A percentile compares a stretch with the other conserved stretches of the same genome.
These are phyloP conservation scores for Nesoenas mayeri DNA, from an alignment of 2,113 vertebrate species.

Conservation along the genomic window DNA sequence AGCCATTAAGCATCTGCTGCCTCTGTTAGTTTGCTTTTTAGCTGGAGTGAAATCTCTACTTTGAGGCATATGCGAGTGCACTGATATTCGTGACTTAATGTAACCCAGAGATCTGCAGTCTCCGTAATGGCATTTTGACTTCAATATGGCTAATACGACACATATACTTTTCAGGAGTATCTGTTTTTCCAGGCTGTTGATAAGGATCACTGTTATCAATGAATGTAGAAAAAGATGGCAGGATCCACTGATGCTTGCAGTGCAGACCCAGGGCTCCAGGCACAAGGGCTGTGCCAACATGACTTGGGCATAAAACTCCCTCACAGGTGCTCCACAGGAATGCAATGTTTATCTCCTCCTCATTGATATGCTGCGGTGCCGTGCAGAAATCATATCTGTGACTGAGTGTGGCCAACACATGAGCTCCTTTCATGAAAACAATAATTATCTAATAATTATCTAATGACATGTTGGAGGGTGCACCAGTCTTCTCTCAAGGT, in stretches of 20 bases:
- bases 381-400: neutral
- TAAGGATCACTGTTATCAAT: neutral
- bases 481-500: neutral
- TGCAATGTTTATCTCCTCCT: neutral
- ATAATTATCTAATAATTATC: neutral
- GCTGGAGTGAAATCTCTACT: neutral
- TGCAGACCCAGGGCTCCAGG: neutral
- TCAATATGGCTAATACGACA: neutral
- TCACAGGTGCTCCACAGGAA: neutral
- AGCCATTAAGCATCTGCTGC: constrained; percentile 69
- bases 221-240: neutral
- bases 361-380: accelerated
- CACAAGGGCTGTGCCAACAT: neutral
- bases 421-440: neutral
- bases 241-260: neutral
- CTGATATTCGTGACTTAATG: neutral
- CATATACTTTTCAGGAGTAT: neutral
- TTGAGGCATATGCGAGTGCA: neutral
- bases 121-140: neutral
- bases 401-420: neutral
- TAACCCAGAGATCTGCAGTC: neutral
- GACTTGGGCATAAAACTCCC: neutral
- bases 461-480: neutral
- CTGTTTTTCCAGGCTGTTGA: neutral
- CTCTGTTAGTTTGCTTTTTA: constrained; percentile 21